A percentile compares a stretch with the other conserved stretches of the same genome.
These are phyloP conservation scores for Troides oblongomaculatus DNA, from an alignment of 2,888 invertebrate species.

Conservation along the genomic window DNA sequence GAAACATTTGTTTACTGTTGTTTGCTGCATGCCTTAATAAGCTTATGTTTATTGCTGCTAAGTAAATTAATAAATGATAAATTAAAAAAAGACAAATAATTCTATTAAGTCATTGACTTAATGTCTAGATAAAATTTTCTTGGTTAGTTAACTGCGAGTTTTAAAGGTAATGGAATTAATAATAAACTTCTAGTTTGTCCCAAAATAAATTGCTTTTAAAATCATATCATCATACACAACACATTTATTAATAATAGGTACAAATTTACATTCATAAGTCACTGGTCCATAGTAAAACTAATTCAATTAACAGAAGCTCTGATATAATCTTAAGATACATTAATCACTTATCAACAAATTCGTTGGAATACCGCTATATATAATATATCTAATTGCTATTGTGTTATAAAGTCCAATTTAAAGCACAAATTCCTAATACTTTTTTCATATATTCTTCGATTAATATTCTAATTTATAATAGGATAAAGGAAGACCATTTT, in stretches of 20 bases:
- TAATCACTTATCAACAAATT: constrained; percentile 51
- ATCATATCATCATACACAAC: constrained; percentile 23
- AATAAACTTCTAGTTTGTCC: constrained; percentile 20
- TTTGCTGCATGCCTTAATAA: constrained; percentile 18
- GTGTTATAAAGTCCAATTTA: constrained; percentile 66
- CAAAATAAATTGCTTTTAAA: constrained; percentile 8
- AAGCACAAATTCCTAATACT: constrained; percentile 77
- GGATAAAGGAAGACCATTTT: constrained; percentile 60
- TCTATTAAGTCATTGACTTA: background rate
- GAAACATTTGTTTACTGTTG: constrained; percentile 8
- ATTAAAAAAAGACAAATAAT: background rate
- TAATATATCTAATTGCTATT: constrained; percentile 36
- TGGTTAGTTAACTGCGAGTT: background rate
- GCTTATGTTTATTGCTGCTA: background rate
- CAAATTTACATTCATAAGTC: constrained; percentile 39
- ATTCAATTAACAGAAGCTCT: constrained; percentile 53
- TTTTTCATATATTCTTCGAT: constrained; percentile 47
- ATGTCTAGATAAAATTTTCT: background rate
- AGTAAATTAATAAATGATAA: background rate
- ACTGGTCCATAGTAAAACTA: constrained; percentile 44
- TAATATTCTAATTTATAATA: constrained; percentile 37
- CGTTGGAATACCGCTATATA: constrained; percentile 38
- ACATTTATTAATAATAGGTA: constrained; percentile 28
- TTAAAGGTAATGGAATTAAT: background rate
- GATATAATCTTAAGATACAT: constrained; percentile 38